phyloP scores from a whole-genome alignment of 1,140 invertebrate genomes.

The Bombus pyrosoma region DNA sequence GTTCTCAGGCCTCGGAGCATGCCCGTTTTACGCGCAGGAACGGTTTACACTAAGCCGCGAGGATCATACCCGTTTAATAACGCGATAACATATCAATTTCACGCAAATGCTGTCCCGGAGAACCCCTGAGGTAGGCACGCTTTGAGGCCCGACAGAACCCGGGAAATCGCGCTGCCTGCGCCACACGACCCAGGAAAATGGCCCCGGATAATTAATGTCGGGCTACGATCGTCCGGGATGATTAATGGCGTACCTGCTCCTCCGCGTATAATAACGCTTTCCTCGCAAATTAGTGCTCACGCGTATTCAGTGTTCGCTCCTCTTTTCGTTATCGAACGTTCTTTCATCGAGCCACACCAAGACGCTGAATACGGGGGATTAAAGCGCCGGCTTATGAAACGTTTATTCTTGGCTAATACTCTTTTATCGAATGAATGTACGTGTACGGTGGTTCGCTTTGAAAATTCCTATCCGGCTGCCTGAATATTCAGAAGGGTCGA shows the following conservation, averaged over 20 bases:
- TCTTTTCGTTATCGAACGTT: slow-evolving; percentile 61
- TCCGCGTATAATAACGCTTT: slow-evolving; percentile 73
- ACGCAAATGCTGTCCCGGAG: slow-evolving; percentile 68
- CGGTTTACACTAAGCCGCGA: slow-evolving; percentile 70
- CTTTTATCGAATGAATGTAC: not conserved
- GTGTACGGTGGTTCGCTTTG: not conserved
- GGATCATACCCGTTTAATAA: slow-evolving; percentile 74
- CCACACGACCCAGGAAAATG: slow-evolving; percentile 72
- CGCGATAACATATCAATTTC: slow-evolving; percentile 79
- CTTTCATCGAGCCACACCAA: slow-evolving; percentile 43
- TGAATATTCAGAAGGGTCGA: not conserved
- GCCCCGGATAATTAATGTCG: slow-evolving; percentile 78
- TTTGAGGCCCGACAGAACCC: slow-evolving; percentile 60
- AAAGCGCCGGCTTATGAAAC: slow-evolving; percentile 9
- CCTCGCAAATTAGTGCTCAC: slow-evolving; percentile 74
- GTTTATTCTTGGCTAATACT: slow-evolving; percentile 15
- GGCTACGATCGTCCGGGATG: slow-evolving; percentile 72
- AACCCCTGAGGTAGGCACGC: slow-evolving; percentile 63
- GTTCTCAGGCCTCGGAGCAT: slow-evolving; percentile 46
- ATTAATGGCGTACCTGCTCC: slow-evolving; percentile 70
- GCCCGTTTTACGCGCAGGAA: slow-evolving; percentile 59
- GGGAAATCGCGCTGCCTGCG: slow-evolving; percentile 66
- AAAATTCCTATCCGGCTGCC: not conserved
- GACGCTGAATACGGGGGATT: slow-evolving; percentile 27
- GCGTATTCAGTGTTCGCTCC: slow-evolving; percentile 58